A percentile compares a stretch with the other conserved stretches of the same genome.
phyloP scores from a whole-genome alignment of 2,888 invertebrate species.

The Eupelmus urozonus region DNA sequence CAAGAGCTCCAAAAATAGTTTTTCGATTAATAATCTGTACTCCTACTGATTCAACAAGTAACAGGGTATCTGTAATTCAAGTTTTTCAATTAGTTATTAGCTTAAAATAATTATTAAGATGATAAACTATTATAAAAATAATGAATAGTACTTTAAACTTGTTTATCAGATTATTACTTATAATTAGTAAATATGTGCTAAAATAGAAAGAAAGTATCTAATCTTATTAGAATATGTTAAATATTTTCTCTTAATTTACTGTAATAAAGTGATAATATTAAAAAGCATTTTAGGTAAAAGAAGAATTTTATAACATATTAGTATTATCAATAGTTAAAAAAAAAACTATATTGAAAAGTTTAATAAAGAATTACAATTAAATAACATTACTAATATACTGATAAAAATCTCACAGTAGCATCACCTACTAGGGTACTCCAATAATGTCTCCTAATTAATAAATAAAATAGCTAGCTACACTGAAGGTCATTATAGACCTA shows the following conservation, averaged over 20 bases:
- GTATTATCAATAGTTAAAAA: too few species aligned
- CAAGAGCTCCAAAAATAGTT: conserved; percentile 58
- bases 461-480: conserved; percentile 25
- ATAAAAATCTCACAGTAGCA: conserved; percentile 21
- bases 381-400: background rate
- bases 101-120: too few species aligned
- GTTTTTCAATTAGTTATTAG: conserved; percentile 7
- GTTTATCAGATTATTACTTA: background rate
- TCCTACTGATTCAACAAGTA: conserved; percentile 72
- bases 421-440: conserved; percentile 6
- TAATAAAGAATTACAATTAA: background rate
- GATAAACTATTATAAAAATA: conserved; percentile 12
- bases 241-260: too few species aligned
- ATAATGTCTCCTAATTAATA: conserved; percentile 28
- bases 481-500: conserved; percentile 32
- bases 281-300: too few species aligned
- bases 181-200: background rate
- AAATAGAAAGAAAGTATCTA: background rate
- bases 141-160: background rate
- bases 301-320: too few species aligned
- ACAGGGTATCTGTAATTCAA: conserved; percentile 68
- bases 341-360: background rate
- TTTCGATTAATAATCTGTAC: conserved; percentile 69
- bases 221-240: too few species aligned
- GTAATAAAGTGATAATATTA: too few species aligned